phyloP scores from a whole-genome alignment of 2,888 invertebrate genomes.

The Hyles lineata region DNA sequence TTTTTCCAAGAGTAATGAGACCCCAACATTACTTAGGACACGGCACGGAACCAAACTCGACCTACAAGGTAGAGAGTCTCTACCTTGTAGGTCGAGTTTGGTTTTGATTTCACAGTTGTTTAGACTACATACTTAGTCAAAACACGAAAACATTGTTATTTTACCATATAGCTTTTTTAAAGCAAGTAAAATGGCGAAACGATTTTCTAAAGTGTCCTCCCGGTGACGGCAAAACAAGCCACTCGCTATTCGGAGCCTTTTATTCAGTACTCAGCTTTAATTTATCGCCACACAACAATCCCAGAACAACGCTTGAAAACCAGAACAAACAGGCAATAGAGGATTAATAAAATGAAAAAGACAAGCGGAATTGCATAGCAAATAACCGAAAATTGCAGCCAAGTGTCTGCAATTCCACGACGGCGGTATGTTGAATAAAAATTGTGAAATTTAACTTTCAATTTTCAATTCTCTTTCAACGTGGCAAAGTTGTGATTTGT shows the following conservation, averaged over 20 bases:
- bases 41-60: no score
- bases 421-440: not conserved
- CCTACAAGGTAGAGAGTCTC: no score
- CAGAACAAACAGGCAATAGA: conserved; percentile 19
- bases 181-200: not conserved
- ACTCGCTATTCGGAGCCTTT: not conserved
- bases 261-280: conserved; percentile 12
- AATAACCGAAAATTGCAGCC: conserved; percentile 19
- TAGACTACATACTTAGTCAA: no score
- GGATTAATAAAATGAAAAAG: conserved; percentile 12
- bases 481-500: conserved; percentile 1
- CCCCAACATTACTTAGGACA: no score
- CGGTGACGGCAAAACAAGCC: not conserved
- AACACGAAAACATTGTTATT: no score
- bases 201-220: not conserved
- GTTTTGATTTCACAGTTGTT: no score
- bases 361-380: conserved; percentile 12
- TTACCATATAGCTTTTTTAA: not conserved
- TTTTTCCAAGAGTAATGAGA: no score
- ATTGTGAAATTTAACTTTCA: not conserved
- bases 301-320: conserved; percentile 2
- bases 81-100: no score
- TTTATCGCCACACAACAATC: conserved; percentile 2
- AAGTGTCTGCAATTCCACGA: not conserved
- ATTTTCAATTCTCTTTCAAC: not conserved